Evolutionary conservation across 2,797 vertebrate genomes (phyloP).

Genomic region (Sandelia bainsii): DNA sequence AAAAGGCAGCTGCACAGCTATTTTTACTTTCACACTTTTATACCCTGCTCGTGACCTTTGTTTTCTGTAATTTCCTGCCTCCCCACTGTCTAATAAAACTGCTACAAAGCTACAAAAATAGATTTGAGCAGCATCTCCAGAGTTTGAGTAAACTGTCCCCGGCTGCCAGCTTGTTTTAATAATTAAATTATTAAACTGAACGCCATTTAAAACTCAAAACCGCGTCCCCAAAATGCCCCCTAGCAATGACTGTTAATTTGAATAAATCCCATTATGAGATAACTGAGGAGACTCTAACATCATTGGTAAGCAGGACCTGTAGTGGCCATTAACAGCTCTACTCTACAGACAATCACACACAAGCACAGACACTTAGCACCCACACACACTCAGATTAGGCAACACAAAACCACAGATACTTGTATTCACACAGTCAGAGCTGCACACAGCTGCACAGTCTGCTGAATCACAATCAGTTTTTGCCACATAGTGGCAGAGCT

Average conservation of each 20-base stretch:
- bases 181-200: slow-evolving; percentile 56
- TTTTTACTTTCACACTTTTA: slow-evolving; percentile 11
- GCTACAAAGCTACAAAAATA: slow-evolving; percentile 29
- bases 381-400: slow-evolving; percentile 19
- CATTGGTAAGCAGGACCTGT: slow-evolving; percentile 29
- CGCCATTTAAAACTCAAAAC: slow-evolving; percentile 10
- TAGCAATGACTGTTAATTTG: slow-evolving; percentile 10
- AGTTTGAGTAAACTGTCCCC: not conserved
- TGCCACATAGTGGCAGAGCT: too few species aligned
- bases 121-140: slow-evolving; percentile 13
- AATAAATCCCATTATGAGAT: slow-evolving; percentile 61
- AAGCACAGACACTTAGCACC: slow-evolving; percentile 10
- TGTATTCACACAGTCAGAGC: not conserved
- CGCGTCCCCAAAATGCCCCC: not conserved
- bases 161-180: slow-evolving; percentile 10
- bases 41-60: slow-evolving; percentile 8
- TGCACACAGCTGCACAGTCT: slow-evolving; percentile 7
- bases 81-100: slow-evolving; percentile 28
- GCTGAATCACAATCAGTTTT: not conserved
- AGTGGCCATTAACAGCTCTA: slow-evolving; percentile 28
- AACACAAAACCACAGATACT: not conserved
- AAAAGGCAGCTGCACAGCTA: not conserved
- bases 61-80: slow-evolving; percentile 34
- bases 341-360: slow-evolving; percentile 30
- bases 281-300: slow-evolving; percentile 33